Evolutionary conservation across 1,140 invertebrate genomes (phyloP), one percentile per base, ranked within the genome.

Genomic region (Pectinophora gossypiella): DNA sequence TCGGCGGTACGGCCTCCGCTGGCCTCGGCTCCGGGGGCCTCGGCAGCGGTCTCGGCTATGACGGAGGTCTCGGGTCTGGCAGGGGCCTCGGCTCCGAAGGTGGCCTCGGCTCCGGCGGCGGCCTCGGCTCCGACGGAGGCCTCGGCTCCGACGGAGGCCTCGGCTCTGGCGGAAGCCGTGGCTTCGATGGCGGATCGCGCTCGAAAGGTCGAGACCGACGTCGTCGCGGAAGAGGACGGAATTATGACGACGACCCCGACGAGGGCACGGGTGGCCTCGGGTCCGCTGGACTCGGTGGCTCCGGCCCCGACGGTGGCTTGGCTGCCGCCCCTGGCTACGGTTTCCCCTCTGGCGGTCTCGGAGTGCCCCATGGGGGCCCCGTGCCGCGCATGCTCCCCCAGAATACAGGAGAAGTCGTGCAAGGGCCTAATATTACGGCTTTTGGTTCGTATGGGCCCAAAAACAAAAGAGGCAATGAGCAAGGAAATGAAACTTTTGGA

Each of bases 361-460:
- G 51, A 44, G 74, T 83, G 56, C 76, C 83, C 70, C 80, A 84
- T 69, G 80, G 80, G 72, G 71, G 77, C 74, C 77, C 72, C 12
- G 47, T 79, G 72, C 76, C 80, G 76, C 78, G 78, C 73, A 72
- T 83, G 71, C 75, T 84, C 10, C 80, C 79, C 22, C 76, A 69
- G 47, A 72, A 68, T 46, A 59, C 36, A 9, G 36, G 10, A 1
- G 18, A 44, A 20, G 19, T 72, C 36, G 71, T 63, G 19, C 77
- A 80, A 48, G 74, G 61, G 32, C 75, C 83, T 10, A 86, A 86
- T 56, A 85, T 86, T 55, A 83, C 80, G 13, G 83, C 79, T 32
- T 86, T 83, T 44, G 83, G 83, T 45, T 83, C 81, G 18, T 86
- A 86, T 48, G 80, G 75, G 19, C 51, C 72, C 48, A 85, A 76